Evolutionary conservation across 92 coral and sea anemone species (phyloP), one percentile per base, ranked within the genome.

Genomic region (Hydrozoanthus gracilis): DNA sequence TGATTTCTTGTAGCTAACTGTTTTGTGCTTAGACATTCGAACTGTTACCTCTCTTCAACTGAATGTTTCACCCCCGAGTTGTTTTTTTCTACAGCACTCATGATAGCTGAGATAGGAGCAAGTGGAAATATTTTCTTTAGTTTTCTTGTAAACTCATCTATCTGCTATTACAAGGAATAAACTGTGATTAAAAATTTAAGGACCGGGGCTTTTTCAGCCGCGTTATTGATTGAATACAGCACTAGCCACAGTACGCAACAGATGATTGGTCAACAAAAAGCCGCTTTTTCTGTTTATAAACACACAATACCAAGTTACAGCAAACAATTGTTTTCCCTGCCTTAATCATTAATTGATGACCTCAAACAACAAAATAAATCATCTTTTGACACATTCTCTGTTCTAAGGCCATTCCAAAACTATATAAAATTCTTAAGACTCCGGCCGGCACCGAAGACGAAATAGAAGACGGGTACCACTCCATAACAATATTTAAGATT

Each of bases 11-110:
- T 5, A 74, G 13, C 18, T 7, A 3, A 48, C 47, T 27, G 51
- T 74, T 74, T 27, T 27, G 13, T 49, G 20, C 79, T 7, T 12
- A 16, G 56, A 60, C 61, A 74, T 74, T 48, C 45, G 11, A 74
- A 74, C 79, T 74, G 18, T 74, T 74, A 74, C 79, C 79, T 74
- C 79, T 8, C 51, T 77, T 77, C 69, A 39, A 51, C 12, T 1
- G 82, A 27, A 27, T 55, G 51, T 14, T 47, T 18, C 9, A 12
- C 69, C 4, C 64, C 54, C 35, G 49, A 76, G 11, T 11, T 54
- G 62, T 51, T 54, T 76, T 18, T 20, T 15, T 76, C 66, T 6
- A 4, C 67, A 18, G 8, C 10, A 4, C 51, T 77, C 49, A 56
- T 35, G 18, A 51, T 62, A 11, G 8, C 16, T 27, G n/a, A 10